Base-by-base conservation (phyloP, 2,888 invertebrate genomes). In the Leistus spinibarbis region DNA sequence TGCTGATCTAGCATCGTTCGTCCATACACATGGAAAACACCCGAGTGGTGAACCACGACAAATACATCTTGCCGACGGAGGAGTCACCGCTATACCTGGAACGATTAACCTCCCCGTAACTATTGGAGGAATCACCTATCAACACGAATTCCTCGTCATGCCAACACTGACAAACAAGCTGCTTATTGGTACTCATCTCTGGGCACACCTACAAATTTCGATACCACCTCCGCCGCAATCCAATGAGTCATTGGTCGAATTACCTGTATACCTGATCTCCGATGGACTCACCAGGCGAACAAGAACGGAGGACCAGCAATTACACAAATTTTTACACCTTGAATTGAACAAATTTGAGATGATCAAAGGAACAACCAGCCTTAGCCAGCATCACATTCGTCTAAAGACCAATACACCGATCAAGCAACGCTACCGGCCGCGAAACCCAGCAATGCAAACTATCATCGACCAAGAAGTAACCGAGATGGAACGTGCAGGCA, bases 361-460 rank as follows among this genome's bases (percentile, higher is more conserved):
- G 9, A 27, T 27, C 27, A 27, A 27, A 0, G 71, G 71, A 5
- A 1, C 13, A 0, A 40, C 71, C 3, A 16, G 27, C 1, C 5
- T 40, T 4, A 23, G 40, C 17, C 20, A 68, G 22, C 71, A 65
- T 23, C 63, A 27, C n/a, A 67, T 71, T 1, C 63, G 54, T 0
- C 10, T 71, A 17, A 23, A 2, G 10, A 64, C 24, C 0, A 16
- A 27, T 7, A 27, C 16, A 19, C 71, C 71, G 54, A 20, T 66
- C 2, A 65, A 65, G 40, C 64, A 71, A 54, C 16, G 71, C 3
- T 65, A 71, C 65, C 71, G 19, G 1, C 71, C 71, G 40, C 22
- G 71, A 5, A 0, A 27, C 9, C 71, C 64, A 2, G 7, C 10
- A 9, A 20, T 63, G 5, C 60, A 70, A 20, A 4, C 19, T 3